phyloP scores from a whole-genome alignment of 2,113 vertebrate species.

The rat (Rattus norvegicus) region GRCr8 NC_086038.1:26946501-26947000 shows the following conservation, averaged over 20 bases:
- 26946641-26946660: background rate
- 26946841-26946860: slow-evolving; percentile 97
- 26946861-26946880: slow-evolving; percentile 98
- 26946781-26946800: background rate
- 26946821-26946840: slow-evolving; percentile 97
- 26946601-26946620: background rate
- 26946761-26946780: background rate
- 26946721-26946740: background rate
- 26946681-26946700: slow-evolving; percentile 27
- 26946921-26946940: slow-evolving; percentile 98
- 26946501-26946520: background rate
- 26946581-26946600: background rate
- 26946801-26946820: slow-evolving; percentile 85
- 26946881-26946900: slow-evolving; percentile 98
- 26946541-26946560: background rate
- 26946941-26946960: slow-evolving; percentile 98
- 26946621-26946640: background rate
- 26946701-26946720: background rate
- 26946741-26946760: slow-evolving; percentile 34
- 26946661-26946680: background rate
- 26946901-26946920: slow-evolving; percentile 97
- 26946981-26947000: background rate
- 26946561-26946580: background rate
- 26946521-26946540: background rate
- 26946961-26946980: slow-evolving; percentile 92